These are phyloP conservation scores for Tupaia chinensis DNA, from an alignment of 2,113 vertebrate species.

Conservation along the genomic window DNA sequence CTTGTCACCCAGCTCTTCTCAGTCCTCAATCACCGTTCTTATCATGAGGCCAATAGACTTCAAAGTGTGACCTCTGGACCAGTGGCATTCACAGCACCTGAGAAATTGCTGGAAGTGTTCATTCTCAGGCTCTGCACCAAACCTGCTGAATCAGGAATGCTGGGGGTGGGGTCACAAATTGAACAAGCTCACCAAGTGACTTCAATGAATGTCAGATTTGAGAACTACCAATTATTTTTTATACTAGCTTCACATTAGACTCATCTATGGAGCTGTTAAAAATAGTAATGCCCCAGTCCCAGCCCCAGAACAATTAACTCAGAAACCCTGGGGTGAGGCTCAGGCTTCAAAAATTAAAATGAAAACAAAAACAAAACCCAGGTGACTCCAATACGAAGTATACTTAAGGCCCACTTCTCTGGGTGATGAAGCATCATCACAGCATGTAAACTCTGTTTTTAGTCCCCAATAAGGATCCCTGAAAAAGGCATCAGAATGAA, in stretches of 20 bases:
- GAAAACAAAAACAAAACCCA: background rate
- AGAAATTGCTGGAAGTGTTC: background rate
- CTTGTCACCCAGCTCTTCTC: background rate
- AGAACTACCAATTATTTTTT: background rate
- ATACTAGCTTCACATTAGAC: background rate
- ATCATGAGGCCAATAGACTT: background rate
- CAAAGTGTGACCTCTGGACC: background rate
- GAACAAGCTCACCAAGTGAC: background rate
- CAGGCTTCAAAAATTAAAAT: background rate
- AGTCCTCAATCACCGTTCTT: background rate
- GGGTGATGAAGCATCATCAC: background rate
- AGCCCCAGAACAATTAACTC: background rate
- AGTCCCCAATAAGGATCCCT: background rate
- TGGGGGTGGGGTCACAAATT: background rate
- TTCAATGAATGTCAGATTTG: background rate
- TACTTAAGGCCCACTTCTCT: background rate
- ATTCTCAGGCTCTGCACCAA: background rate
- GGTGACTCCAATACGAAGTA: background rate
- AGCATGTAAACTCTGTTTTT: background rate
- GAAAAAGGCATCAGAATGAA: background rate
- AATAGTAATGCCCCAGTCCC: background rate
- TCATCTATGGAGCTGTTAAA: background rate
- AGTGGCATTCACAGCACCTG: background rate
- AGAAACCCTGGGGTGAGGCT: background rate
- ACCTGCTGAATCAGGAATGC: background rate